Percentiles rank a stretch among this genome's conserved stretches.
phyloP scores from a whole-genome alignment of 2,113 vertebrate species.

The Upupa epops region DNA sequence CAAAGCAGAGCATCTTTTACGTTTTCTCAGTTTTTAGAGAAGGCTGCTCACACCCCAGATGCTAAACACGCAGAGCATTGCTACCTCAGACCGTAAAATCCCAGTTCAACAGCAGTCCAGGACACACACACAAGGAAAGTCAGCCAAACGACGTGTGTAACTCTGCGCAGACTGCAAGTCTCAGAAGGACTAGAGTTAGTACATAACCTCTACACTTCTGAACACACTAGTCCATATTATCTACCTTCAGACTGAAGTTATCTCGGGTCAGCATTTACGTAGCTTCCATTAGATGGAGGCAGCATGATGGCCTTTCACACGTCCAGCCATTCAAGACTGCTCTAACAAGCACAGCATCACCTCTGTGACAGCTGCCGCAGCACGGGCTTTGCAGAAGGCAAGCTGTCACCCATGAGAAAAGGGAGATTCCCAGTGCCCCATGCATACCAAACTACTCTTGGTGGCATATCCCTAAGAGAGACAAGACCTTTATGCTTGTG shows the following conservation, averaged over 20 bases:
- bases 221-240: not conserved
- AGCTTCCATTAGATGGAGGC: not conserved
- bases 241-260: not conserved
- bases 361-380: not conserved
- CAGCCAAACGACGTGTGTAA: not conserved
- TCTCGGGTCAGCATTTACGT: not conserved
- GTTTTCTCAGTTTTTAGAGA: not conserved
- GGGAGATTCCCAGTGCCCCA: not conserved
- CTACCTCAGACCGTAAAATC: not conserved
- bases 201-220: not conserved
- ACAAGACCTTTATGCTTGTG: not conserved
- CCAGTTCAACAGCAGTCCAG: not conserved
- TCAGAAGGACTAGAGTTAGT: not conserved
- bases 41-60: not conserved
- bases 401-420: slow-evolving; percentile 3
- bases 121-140: not conserved
- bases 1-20: not conserved
- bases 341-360: slow-evolving; percentile 12
- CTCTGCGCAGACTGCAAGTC: not conserved
- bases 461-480: not conserved
- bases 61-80: not conserved
- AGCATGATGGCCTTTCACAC: not conserved
- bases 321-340: not conserved
- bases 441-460: not conserved
- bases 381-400: not conserved